phyloP scores from a whole-genome alignment of 2,113 vertebrate species.

The Bubalus kerabau region DNA sequence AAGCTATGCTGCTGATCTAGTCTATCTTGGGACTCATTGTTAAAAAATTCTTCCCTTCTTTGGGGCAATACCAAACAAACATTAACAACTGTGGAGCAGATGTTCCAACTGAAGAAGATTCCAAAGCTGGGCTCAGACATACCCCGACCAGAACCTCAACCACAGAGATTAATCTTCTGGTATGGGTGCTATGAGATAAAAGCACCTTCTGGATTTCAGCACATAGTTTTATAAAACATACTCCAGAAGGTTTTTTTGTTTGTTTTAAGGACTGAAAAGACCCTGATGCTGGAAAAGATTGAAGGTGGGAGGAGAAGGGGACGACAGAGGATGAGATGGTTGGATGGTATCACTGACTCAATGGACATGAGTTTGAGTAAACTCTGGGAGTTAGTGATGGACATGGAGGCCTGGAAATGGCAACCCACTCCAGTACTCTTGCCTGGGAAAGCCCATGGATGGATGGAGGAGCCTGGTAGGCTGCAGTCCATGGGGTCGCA shows the following conservation, averaged over 20 bases:
- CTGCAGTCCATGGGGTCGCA: not conserved
- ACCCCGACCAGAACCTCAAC: slow-evolving; percentile 18
- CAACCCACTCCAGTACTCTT: too few relatives aligned
- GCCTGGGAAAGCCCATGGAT: too few relatives aligned
- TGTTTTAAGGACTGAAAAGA: not conserved
- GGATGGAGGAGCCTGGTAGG: too few relatives aligned
- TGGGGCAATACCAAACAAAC: slow-evolving; percentile 66
- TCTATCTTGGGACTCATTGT: slow-evolving; percentile 66
- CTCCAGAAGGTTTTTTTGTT: not conserved
- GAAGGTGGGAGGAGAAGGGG: not conserved
- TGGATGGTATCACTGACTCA: not conserved
- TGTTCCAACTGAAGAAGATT: slow-evolving; percentile 54
- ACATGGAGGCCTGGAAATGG: not conserved
- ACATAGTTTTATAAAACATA: slow-evolving; percentile 44
- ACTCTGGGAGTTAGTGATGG: not conserved
- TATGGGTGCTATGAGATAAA: slow-evolving; percentile 60
- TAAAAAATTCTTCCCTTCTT: slow-evolving; percentile 64
- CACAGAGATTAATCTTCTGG: slow-evolving; percentile 46
- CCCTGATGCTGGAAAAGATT: not conserved
- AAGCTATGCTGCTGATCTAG: slow-evolving; percentile 48
- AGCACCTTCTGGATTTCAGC: slow-evolving; percentile 54
- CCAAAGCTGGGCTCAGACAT: slow-evolving; percentile 19
- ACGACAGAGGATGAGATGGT: not conserved
- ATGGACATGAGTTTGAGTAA: not conserved
- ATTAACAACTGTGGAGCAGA: slow-evolving; percentile 73